Evolutionary conservation across 2,113 vertebrate species (phyloP), one percentile per base, ranked within the genome.

Genomic region (Deroptyus accipitrinus): DNA sequence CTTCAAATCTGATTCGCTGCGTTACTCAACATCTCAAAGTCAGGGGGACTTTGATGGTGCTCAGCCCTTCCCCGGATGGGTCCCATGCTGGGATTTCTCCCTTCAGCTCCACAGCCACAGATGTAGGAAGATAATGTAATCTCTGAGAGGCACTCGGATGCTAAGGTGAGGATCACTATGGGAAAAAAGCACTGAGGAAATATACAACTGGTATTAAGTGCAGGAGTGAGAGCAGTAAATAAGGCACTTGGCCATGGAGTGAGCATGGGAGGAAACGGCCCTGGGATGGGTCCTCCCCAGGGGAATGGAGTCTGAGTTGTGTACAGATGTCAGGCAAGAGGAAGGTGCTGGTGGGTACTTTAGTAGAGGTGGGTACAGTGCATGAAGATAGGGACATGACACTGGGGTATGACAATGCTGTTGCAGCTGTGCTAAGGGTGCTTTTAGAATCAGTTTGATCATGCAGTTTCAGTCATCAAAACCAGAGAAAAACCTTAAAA

Each of bases 21-120:
- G 6, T 88, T 95, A 93, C 72, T 93, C 95, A 91, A 74, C 86
- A 85, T 67, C 31, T 75, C 28, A 39, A 78, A 84, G 44, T 55
- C 61, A 57, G 24, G 27, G 37, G 39, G 30, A 44, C 44, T 44
- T 44, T 44, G 87, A 61, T 2, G 22, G 46, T 86, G 61, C 48
- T 96, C 64, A 88, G 24, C 23, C n/a, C 73, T 54, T 55, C 16
- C 51, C 51, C 68, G 39, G 61, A 39, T 86, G 83, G 68, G 81
- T 70, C 72, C 64, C 61, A 55, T 0, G 0, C 68, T 52, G 73
- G 55, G 31, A 85, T 31, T 30, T 86, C 54, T 94, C 54, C 70
- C 70, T 63, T 59, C 41, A 85, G 67, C 66, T 91, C 48, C 41
- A 42, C 1, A 35, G 6, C 1, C 69, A 66, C 31, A 78, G 73